phyloP scores from a whole-genome alignment of 1,140 invertebrate species.

The Diorhabda sublineata region DNA sequence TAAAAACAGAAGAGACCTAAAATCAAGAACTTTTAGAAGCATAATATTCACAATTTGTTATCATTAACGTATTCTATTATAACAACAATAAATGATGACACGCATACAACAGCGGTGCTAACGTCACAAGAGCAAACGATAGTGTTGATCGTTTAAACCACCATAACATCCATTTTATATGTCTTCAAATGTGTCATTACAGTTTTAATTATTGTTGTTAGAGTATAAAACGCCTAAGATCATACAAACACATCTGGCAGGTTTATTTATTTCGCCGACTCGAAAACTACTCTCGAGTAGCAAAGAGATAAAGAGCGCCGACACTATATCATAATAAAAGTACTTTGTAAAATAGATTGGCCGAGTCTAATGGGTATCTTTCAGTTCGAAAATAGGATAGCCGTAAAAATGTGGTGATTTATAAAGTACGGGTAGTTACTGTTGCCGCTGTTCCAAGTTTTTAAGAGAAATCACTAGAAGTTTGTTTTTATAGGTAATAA shows the following conservation, averaged over 20 bases:
- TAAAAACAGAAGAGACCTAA: too few relatives aligned
- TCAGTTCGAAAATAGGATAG: constrained; percentile 18
- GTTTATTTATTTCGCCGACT: constrained; percentile 14
- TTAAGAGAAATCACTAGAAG: too few relatives aligned
- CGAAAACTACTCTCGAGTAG: neutral
- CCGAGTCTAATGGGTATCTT: constrained; percentile 20
- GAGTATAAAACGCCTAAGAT: neutral
- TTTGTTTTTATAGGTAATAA: too few relatives aligned
- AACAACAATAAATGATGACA: too few relatives aligned
- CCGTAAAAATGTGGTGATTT: constrained; percentile 13
- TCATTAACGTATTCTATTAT: too few relatives aligned
- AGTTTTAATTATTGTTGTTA: neutral
- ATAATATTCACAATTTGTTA: too few relatives aligned
- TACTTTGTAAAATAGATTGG: constrained; percentile 23
- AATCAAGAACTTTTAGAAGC: too few relatives aligned
- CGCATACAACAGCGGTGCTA: too few relatives aligned
- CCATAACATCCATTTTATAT: neutral
- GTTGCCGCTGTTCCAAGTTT: too few relatives aligned
- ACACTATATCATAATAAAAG: constrained; percentile 22
- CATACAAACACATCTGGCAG: constrained; percentile 14
- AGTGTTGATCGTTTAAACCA: neutral
- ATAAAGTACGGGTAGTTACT: constrained; percentile 1
- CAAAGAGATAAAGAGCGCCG: constrained; percentile 17
- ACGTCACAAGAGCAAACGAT: neutral
- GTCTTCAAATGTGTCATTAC: constrained; percentile 2